Evolutionary conservation across 1,140 invertebrate species (phyloP).

Genomic region (Teleogryllus occipitalis): DNA sequence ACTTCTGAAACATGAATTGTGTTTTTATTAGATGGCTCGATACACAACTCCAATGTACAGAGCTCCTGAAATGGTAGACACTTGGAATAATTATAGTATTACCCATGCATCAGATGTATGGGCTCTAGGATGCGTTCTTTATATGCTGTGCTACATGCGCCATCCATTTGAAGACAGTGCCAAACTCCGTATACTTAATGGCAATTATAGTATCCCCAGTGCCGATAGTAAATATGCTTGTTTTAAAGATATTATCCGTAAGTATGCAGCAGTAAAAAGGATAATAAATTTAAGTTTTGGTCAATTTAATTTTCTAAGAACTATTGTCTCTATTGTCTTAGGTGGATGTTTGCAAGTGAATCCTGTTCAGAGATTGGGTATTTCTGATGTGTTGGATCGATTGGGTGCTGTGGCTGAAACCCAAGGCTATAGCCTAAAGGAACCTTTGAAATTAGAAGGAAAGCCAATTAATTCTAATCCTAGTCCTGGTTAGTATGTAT

Average conservation of each 20-base stretch:
- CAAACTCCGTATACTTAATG: constrained; percentile 93
- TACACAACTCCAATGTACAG: constrained; percentile 83
- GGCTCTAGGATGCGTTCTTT: constrained; percentile 95
- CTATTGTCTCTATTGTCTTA: constrained; percentile 31
- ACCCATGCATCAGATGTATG: constrained; percentile 85
- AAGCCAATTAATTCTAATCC: constrained; percentile 43
- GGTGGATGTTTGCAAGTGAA: constrained; percentile 77
- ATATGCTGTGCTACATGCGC: constrained; percentile 80
- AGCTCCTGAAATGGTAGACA: constrained; percentile 94
- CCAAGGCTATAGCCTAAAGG: constrained; percentile 65
- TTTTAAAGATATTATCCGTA: constrained; percentile 86
- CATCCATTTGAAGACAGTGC: constrained; percentile 98
- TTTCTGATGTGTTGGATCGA: constrained; percentile 71
- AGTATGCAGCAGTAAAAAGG: constrained; percentile 35
- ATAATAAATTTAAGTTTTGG: background rate
- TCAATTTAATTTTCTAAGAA: background rate
- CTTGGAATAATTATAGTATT: constrained; percentile 93
- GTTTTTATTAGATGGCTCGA: constrained; percentile 46
- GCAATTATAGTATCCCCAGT: constrained; percentile 80
- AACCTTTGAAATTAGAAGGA: constrained; percentile 58
- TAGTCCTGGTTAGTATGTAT: constrained; percentile 13
- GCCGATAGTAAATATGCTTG: constrained; percentile 70
- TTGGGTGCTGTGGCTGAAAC: constrained; percentile 81
- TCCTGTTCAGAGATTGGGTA: constrained; percentile 65
- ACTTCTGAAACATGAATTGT: constrained; percentile 8